Evolutionary conservation across 2,888 invertebrate genomes (phyloP).

Genomic region (Agonopterix alstromeriana): DNA sequence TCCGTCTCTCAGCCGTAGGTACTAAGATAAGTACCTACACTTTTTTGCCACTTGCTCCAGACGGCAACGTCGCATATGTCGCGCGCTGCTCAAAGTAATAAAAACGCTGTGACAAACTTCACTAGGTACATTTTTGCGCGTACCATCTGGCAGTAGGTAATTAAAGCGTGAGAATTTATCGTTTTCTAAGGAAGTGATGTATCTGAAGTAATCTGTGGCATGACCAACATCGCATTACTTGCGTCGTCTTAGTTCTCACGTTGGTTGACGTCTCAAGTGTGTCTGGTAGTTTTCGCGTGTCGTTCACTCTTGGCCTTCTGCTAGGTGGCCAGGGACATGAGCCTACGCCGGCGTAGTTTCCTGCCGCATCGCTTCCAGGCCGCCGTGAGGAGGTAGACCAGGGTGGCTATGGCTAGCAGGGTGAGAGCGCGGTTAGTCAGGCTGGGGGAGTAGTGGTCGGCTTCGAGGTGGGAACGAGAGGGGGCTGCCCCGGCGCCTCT

Average conservation of each 20-base stretch:
- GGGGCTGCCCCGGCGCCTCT: constrained; percentile 64
- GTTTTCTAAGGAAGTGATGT: no score
- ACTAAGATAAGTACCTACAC: not conserved
- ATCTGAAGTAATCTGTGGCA: no score
- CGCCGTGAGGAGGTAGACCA: constrained; percentile 37
- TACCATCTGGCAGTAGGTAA: no score
- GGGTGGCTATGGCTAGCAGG: constrained; percentile 29
- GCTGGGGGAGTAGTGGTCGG: constrained; percentile 27
- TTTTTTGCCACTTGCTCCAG: no score
- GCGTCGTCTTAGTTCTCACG: not conserved
- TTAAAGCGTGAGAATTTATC: no score
- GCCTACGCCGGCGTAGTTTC: constrained; percentile 45
- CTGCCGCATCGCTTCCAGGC: constrained; percentile 54
- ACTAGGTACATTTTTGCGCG: no score
- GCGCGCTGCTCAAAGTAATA: no score
- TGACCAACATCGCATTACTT: not conserved
- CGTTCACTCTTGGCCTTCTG: constrained; percentile 16
- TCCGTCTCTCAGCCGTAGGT: not conserved
- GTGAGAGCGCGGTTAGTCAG: constrained; percentile 32
- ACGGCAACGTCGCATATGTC: no score
- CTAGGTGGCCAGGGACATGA: constrained; percentile 59
- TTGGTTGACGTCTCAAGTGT: not conserved
- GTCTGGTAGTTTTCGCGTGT: not conserved
- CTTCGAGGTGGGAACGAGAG: constrained; percentile 24
- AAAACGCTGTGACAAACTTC: no score